A percentile compares a stretch with the other conserved stretches of the same genome.
phyloP scores from a whole-genome alignment of 1,140 invertebrate genomes.

The Bombus confusus region DNA sequence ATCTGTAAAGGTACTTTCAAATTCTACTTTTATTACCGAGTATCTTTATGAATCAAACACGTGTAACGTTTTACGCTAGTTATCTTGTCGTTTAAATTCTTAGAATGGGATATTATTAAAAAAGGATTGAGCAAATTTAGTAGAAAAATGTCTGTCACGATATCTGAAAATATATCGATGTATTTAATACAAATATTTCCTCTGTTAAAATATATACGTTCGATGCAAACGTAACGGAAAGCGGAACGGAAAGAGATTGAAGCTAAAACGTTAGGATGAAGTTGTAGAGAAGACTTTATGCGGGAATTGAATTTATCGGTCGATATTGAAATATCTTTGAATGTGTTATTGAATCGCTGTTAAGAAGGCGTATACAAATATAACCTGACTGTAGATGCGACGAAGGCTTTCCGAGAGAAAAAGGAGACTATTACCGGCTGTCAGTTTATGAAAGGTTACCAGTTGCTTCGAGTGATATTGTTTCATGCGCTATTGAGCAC shows the following conservation, averaged over 20 bases:
- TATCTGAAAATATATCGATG: no score
- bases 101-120: no score
- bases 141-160: no score
- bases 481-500: constrained; percentile 30
- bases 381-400: background rate
- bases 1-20: no score
- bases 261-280: background rate
- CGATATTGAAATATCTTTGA: background rate
- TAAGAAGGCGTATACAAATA: background rate
- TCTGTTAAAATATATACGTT: no score
- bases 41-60: no score
- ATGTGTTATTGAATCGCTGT: constrained; percentile 2
- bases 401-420: background rate
- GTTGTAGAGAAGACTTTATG: background rate
- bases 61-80: no score
- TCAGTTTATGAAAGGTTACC: constrained; percentile 33
- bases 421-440: constrained; percentile 18
- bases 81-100: no score
- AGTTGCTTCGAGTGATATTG: constrained; percentile 33
- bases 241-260: background rate
- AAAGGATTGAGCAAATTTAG: no score
- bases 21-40: no score
- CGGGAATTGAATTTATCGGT: background rate
- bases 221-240: no score
- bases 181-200: no score